Evolutionary conservation across 2,113 vertebrate genomes (phyloP).

Genomic region (Oryzias celebensis): DNA sequence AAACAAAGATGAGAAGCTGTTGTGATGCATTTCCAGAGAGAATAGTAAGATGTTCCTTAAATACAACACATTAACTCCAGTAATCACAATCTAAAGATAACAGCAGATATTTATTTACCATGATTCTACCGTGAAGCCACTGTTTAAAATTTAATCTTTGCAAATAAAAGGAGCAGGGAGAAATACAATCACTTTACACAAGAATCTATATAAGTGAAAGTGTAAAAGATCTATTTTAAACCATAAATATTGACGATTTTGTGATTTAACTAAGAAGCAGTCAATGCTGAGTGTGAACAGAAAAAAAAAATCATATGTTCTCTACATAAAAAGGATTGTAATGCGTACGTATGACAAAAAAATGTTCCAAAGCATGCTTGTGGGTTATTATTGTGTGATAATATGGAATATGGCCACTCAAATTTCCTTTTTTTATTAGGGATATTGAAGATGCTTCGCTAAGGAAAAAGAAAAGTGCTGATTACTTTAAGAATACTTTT

Average conservation of each 20-base stretch:
- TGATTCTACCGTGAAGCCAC: no score
- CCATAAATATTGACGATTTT: not conserved
- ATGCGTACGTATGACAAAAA: conserved; percentile 6
- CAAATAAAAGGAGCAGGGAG: not conserved
- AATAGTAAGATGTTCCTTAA: no score
- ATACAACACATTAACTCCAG: no score
- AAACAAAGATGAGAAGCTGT: no score
- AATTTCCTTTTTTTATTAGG: conserved; percentile 17
- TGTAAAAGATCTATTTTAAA: no score
- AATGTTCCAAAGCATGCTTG: conserved; percentile 7
- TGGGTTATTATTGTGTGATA: not conserved
- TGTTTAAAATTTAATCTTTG: not conserved
- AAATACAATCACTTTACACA: not conserved
- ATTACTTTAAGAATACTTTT: conserved; percentile 43
- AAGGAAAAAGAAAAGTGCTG: conserved; percentile 42
- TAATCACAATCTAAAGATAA: no score
- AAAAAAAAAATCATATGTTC: conserved; percentile 30
- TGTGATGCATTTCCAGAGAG: no score
- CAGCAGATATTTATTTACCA: no score
- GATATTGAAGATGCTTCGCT: conserved; percentile 49
- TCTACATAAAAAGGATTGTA: conserved; percentile 32
- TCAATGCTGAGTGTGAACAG: conserved; percentile 14
- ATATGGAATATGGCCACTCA: not conserved
- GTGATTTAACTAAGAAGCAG: conserved; percentile 31
- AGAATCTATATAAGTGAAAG: no score